Evolutionary conservation across 2,113 vertebrate species (phyloP).

Genomic region (Zosterops lateralis): DNA sequence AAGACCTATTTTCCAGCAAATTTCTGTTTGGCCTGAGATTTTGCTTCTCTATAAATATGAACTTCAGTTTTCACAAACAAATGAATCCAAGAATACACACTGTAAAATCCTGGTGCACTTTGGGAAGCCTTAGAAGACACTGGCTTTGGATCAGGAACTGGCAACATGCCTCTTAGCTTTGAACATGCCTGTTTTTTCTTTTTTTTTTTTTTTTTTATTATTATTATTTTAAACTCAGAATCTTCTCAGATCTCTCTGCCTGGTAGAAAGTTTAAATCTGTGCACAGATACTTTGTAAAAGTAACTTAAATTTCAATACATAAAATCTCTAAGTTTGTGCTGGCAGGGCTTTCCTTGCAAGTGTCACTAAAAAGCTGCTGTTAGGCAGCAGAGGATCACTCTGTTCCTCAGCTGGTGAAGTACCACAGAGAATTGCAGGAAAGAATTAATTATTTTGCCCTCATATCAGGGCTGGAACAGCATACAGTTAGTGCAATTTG

Average conservation of each 20-base stretch:
- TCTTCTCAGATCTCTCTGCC: background rate
- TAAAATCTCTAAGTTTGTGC: background rate
- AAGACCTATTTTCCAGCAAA: background rate
- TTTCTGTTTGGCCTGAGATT: background rate
- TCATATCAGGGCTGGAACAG: slow-evolving; percentile 31
- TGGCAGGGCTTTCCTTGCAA: background rate
- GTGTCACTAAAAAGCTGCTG: background rate
- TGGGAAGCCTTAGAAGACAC: background rate
- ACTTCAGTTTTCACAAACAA: background rate
- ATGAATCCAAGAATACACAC: background rate
- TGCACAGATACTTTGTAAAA: background rate
- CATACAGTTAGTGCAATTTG: background rate
- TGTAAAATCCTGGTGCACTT: background rate
- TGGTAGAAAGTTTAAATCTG: background rate
- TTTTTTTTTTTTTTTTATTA: too few relatives aligned
- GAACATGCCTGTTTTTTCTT: background rate
- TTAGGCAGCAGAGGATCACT: background rate
- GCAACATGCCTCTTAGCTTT: background rate
- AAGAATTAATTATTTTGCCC: slow-evolving; percentile 9
- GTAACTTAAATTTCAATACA: background rate
- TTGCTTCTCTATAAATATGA: slow-evolving; percentile 2
- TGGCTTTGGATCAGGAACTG: background rate
- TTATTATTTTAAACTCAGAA: background rate
- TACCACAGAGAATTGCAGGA: background rate
- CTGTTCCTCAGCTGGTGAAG: background rate